Conservation (phyloP, 2,113 vertebrate species). For the Donacobius atricapilla region DNA sequence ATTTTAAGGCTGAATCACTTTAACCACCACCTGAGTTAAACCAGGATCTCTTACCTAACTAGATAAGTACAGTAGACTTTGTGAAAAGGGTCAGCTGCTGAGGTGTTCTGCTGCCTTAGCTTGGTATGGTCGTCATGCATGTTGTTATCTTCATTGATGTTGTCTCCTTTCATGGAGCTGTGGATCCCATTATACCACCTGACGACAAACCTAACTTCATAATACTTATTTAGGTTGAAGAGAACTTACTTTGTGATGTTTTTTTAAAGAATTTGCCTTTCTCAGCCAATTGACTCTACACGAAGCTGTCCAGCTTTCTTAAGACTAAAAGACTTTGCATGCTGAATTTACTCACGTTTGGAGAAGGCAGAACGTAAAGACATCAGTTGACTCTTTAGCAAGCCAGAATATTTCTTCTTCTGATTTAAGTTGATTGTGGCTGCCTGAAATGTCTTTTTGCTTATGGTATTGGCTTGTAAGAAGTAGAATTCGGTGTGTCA, state of each 20-base stretch:
- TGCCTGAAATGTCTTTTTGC: background rate
- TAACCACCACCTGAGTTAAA: background rate
- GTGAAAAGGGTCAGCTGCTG: background rate
- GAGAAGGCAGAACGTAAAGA: background rate
- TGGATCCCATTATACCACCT: background rate
- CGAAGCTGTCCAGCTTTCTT: background rate
- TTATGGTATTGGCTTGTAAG: background rate
- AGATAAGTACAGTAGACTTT: background rate
- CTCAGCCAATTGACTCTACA: background rate
- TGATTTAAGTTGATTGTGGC: background rate
- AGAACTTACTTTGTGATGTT: background rate
- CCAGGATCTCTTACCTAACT: background rate
- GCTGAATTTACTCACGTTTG: background rate
- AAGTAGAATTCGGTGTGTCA: background rate
- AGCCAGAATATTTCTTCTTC: background rate
- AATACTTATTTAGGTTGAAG: background rate
- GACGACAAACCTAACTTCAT: background rate
- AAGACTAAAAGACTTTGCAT: background rate
- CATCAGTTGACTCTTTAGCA: background rate
- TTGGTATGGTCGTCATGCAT: background rate
- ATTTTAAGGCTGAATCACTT: background rate
- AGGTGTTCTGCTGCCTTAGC: background rate
- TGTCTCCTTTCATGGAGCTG: background rate
- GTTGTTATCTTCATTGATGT: background rate
- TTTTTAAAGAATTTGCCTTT: background rate